Evolutionary conservation across 2,797 vertebrate genomes (phyloP).

Genomic region (Oophaga sylvatica): DNA sequence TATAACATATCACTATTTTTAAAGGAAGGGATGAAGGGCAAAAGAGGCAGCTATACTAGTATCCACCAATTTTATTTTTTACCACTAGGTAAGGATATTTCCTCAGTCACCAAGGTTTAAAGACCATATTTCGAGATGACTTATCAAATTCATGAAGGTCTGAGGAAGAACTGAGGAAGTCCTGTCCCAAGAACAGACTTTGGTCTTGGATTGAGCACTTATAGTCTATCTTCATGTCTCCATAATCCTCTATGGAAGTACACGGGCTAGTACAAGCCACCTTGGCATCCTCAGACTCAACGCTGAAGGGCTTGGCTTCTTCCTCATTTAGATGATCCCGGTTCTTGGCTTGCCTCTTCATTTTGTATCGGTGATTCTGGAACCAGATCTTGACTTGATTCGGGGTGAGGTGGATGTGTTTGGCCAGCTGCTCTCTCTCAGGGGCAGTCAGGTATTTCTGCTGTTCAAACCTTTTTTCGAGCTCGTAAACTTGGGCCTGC

Average conservation of each 20-base stretch:
- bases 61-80: neutral
- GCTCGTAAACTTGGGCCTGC: conserved; percentile 87
- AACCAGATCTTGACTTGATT: conserved; percentile 99
- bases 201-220: conserved; percentile 46
- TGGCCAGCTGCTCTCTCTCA: conserved; percentile 85
- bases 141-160: conserved; percentile 58
- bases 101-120: conserved; percentile 52
- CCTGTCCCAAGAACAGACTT: conserved; percentile 44
- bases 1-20: neutral
- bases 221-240: conserved; percentile 54
- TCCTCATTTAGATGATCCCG: conserved; percentile 70
- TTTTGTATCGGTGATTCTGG: conserved; percentile 97
- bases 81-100: neutral
- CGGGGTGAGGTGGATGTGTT: conserved; percentile 85
- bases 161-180: conserved; percentile 39
- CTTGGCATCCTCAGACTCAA: conserved; percentile 41
- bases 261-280: conserved; percentile 22
- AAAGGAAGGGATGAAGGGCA: neutral
- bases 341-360: conserved; percentile 88
- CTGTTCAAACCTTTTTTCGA: conserved; percentile 86
- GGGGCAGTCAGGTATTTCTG: conserved; percentile 88
- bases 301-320: conserved; percentile 39
- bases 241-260: conserved; percentile 46
- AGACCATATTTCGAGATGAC: conserved; percentile 33
- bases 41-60: neutral